These are phyloP conservation scores for Schizothorax lantsangensis DNA, from an alignment of 2,797 vertebrate species.

Conservation along the genomic window DNA sequence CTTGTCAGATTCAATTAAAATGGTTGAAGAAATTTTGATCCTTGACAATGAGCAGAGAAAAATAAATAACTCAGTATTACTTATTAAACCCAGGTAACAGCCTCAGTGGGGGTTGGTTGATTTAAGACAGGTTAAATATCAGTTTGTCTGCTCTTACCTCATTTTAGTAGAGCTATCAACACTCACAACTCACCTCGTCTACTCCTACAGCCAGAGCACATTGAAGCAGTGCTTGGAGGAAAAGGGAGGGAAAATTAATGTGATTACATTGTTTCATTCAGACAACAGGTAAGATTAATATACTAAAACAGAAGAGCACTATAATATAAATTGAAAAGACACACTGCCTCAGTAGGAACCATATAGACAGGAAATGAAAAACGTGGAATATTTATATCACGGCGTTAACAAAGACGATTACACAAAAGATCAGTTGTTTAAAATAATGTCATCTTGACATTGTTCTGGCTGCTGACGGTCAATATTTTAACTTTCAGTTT, in stretches of 20 bases:
- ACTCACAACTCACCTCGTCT: constrained; percentile 1
- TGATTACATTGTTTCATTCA: neutral
- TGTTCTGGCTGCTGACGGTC: neutral
- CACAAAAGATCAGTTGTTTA: neutral
- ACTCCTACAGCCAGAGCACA: neutral
- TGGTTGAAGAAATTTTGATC: neutral
- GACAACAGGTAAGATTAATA: constrained; percentile 25
- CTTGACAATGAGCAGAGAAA: neutral
- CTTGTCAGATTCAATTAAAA: neutral
- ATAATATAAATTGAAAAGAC: neutral
- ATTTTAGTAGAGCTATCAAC: constrained; percentile 16
- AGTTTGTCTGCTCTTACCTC: constrained; percentile 26
- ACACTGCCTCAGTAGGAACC: neutral
- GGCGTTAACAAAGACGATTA: neutral
- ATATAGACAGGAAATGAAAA: constrained; percentile 11
- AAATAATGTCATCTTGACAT: neutral
- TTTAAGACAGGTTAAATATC: constrained; percentile 2
- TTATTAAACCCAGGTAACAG: neutral
- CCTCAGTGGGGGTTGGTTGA: neutral
- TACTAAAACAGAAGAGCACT: constrained; percentile 1
- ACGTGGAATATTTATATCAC: neutral
- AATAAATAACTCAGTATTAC: neutral
- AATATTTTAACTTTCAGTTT: neutral
- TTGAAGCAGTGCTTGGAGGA: neutral
- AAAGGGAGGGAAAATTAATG: neutral